Conservation (phyloP, 2,888 invertebrate genomes). For the Eristalinus sepulchralis region DNA sequence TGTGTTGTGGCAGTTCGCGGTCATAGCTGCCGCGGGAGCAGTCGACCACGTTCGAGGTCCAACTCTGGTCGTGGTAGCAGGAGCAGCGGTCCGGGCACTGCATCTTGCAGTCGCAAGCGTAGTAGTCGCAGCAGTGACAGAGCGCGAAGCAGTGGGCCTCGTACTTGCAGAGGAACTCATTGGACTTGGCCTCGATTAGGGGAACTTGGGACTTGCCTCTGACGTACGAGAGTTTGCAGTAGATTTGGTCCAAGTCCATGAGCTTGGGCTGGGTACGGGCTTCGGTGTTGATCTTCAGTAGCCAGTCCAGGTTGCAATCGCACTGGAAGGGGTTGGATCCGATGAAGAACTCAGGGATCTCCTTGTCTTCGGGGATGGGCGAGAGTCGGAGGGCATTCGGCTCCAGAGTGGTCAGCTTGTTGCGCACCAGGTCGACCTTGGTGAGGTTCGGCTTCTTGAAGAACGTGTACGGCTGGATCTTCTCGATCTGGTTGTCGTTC, state of each 20-base stretch:
- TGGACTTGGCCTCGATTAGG: conserved; percentile 91
- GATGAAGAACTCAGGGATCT: conserved; percentile 94
- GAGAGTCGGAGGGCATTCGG: conserved; percentile 92
- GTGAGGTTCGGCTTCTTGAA: conserved; percentile 94
- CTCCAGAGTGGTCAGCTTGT: conserved; percentile 94
- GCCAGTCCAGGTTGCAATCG: conserved; percentile 97
- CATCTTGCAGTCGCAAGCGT: conserved; percentile 98
- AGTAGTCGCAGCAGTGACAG: conserved; percentile 98
- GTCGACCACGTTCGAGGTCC: conserved; percentile 96
- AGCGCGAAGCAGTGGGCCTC: conserved; percentile 95
- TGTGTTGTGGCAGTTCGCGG: conserved; percentile 90
- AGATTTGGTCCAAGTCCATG: conserved; percentile 93
- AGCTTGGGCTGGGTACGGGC: conserved; percentile 91
- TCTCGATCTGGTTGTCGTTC: conserved; percentile 93
- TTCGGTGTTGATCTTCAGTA: conserved; percentile 93
- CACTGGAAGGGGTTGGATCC: conserved; percentile 97
- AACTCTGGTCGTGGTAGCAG: conserved; percentile 96
- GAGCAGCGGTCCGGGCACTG: conserved; percentile 96
- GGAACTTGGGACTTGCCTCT: conserved; percentile 92
- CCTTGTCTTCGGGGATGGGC: conserved; percentile 88
- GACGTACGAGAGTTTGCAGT: conserved; percentile 93
- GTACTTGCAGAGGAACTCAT: conserved; percentile 95
- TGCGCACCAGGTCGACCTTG: conserved; percentile 94
- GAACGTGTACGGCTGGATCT: conserved; percentile 94
- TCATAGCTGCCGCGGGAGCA: conserved; percentile 91